phyloP scores from a whole-genome alignment of 2,113 vertebrate genomes.

The Toxotes jaculatrix region DNA sequence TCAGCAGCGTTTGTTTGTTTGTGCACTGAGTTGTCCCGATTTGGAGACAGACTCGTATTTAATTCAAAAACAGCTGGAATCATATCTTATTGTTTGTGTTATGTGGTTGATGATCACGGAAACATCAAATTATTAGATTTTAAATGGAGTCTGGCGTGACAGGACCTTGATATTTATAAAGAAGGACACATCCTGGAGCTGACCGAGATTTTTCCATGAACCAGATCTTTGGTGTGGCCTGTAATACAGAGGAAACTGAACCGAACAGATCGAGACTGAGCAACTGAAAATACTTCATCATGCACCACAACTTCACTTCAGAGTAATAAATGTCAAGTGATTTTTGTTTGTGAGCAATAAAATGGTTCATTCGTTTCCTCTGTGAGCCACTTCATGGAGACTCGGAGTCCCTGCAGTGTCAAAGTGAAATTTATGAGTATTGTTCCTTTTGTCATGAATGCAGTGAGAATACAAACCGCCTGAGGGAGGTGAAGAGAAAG shows the following conservation, averaged over 20 bases:
- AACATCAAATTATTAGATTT: neutral
- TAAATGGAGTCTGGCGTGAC: neutral
- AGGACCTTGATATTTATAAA: neutral
- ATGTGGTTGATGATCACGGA: fast-evolving
- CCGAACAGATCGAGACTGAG: neutral
- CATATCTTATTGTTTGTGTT: fast-evolving
- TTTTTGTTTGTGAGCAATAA: slow-evolving; percentile 20
- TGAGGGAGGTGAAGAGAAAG: slow-evolving; percentile 12
- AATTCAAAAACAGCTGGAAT: no score
- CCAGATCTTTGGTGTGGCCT: neutral
- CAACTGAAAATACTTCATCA: neutral
- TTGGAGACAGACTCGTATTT: neutral
- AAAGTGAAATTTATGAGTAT: neutral
- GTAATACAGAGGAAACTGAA: neutral
- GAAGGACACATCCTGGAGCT: neutral
- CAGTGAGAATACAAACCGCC: slow-evolving; percentile 25
- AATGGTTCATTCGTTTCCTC: slow-evolving; percentile 18
- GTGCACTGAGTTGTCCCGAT: neutral
- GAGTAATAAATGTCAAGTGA: slow-evolving; percentile 14
- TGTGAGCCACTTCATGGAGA: neutral
- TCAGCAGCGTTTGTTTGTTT: fast-evolving
- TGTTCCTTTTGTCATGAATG: slow-evolving; percentile 29
- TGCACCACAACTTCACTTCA: neutral
- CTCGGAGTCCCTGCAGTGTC: slow-evolving; percentile 1
- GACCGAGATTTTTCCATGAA: neutral